Evolutionary conservation across 2,797 vertebrate genomes (phyloP).

Genomic region (Tympanoctomys barrerae): DNA sequence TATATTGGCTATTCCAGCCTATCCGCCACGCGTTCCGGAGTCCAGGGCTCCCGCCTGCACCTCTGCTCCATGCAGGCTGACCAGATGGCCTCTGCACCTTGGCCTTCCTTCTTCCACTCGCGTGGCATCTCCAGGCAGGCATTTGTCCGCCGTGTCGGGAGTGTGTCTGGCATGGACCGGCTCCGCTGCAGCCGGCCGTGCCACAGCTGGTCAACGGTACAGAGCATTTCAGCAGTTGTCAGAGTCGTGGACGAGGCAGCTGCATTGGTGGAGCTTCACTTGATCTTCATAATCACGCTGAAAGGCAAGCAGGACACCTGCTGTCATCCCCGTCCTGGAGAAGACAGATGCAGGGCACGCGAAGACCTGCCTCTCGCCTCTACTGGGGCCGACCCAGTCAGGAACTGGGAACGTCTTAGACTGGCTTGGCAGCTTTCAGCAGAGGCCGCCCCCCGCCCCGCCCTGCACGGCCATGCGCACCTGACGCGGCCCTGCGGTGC

Average conservation of each 20-base stretch:
- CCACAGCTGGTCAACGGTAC: neutral
- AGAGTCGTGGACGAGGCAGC: neutral
- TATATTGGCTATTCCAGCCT: neutral
- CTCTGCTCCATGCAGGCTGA: neutral
- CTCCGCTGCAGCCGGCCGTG: neutral
- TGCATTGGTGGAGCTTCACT: neutral
- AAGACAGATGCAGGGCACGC: neutral
- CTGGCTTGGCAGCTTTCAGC: neutral
- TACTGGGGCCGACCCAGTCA: neutral
- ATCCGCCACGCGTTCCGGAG: neutral
- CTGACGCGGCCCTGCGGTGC: neutral
- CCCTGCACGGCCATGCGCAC: neutral
- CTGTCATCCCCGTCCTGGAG: neutral
- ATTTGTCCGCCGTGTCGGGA: neutral
- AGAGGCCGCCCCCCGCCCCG: neutral
- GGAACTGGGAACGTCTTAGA: neutral
- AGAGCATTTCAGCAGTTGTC: neutral
- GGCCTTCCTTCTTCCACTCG: neutral
- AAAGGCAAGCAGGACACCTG: neutral
- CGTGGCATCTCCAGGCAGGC: neutral
- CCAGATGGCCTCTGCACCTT: neutral
- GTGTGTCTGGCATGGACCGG: neutral
- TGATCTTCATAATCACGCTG: constrained; percentile 11
- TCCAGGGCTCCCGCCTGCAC: neutral
- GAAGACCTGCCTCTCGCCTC: neutral